Conservation (phyloP, 92 coral and sea anemone species). For the Pocillopora meandrina region DNA sequence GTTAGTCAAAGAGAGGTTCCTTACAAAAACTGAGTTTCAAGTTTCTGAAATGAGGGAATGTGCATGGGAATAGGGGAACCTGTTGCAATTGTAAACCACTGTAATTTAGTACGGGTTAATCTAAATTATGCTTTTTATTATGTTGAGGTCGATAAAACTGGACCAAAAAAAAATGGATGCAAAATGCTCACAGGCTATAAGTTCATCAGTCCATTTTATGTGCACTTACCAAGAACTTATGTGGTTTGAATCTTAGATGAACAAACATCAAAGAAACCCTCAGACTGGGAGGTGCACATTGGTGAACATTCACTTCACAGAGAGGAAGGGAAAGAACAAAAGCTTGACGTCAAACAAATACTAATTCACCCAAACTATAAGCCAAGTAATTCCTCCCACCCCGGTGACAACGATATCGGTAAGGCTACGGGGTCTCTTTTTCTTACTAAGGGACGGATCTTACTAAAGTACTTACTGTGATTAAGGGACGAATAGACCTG, state of each 20-base stretch:
- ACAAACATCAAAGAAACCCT: constrained; percentile 59
- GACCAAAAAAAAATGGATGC: too few relatives aligned
- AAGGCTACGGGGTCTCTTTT: constrained; percentile 3
- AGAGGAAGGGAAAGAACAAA: constrained; percentile 51
- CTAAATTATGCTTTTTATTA: too few relatives aligned
- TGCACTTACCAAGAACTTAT: not conserved
- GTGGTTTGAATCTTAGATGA: constrained; percentile 33
- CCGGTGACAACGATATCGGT: constrained; percentile 98
- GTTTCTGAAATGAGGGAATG: too few relatives aligned
- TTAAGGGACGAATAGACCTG: too few relatives aligned
- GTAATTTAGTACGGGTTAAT: too few relatives aligned
- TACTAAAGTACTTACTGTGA: not conserved
- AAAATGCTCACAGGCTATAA: too few relatives aligned
- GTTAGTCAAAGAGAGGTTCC: too few relatives aligned
- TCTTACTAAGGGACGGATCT: not conserved
- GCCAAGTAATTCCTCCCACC: constrained; percentile 79
- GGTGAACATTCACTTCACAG: constrained; percentile 82
- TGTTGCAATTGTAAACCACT: too few relatives aligned
- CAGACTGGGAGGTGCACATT: constrained; percentile 85
- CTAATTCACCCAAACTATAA: constrained; percentile 77
- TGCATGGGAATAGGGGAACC: too few relatives aligned
- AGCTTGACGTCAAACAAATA: constrained; percentile 62
- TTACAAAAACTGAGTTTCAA: too few relatives aligned
- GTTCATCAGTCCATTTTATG: too few relatives aligned
- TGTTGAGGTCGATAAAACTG: too few relatives aligned